Evolutionary conservation across 2,113 vertebrate genomes (phyloP).

Genomic region (Etheostoma spectabile): DNA sequence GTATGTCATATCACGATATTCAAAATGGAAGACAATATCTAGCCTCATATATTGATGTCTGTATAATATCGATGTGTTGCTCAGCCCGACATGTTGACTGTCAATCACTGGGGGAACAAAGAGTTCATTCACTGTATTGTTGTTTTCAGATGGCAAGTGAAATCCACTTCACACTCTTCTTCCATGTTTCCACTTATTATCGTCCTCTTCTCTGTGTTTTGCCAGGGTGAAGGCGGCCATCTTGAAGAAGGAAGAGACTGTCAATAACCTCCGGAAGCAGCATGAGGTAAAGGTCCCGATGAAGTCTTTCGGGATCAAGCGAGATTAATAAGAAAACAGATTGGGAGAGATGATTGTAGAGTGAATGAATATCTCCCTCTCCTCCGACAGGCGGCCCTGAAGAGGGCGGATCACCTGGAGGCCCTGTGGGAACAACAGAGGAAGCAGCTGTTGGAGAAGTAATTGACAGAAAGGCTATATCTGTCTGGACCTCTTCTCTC

Average conservation of each 20-base stretch:
- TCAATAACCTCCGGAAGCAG: slow-evolving; percentile 89
- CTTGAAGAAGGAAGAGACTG: slow-evolving; percentile 90
- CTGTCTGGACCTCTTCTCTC: background rate
- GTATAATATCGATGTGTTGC: too few relatives aligned
- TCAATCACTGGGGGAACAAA: too few relatives aligned
- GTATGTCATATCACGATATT: too few relatives aligned
- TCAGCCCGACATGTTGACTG: too few relatives aligned
- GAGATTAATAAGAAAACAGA: background rate
- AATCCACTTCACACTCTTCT: too few relatives aligned
- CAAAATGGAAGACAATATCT: too few relatives aligned
- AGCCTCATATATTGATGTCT: too few relatives aligned
- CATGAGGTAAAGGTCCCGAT: slow-evolving; percentile 83
- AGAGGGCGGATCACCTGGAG: slow-evolving; percentile 91
- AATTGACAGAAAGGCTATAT: slow-evolving; percentile 58
- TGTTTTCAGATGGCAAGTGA: background rate
- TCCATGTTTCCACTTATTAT: background rate
- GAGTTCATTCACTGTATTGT: too few relatives aligned
- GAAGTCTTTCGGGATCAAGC: background rate
- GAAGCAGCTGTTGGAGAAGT: slow-evolving; percentile 84
- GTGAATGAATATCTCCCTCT: background rate
- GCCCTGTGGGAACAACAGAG: slow-evolving; percentile 90
- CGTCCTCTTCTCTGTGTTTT: background rate
- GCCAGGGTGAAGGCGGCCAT: slow-evolving; percentile 92
- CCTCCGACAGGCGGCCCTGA: slow-evolving; percentile 86
- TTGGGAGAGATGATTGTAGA: slow-evolving; percentile 6